Base-by-base conservation (phyloP, 2,113 vertebrate genomes). In the Eubucco bourcierii region DNA sequence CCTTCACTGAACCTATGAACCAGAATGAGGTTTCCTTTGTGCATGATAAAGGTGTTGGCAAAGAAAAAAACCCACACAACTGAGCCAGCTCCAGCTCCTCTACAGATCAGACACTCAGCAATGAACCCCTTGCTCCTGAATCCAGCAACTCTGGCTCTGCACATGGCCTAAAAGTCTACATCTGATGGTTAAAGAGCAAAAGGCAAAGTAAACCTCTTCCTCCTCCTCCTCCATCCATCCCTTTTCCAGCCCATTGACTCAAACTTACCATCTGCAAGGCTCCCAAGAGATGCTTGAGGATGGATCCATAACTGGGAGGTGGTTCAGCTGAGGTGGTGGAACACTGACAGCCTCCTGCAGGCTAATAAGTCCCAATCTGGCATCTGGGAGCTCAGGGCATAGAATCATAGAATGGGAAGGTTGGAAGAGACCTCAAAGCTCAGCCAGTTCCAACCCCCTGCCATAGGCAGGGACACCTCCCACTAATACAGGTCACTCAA, bases 261-360 rank as follows among this genome's bases (percentile, higher is more conserved):
- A 29, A 52, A 44, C 33, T 59, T 58, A 24, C 80, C 84, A 75
- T 39, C 90, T 58, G n/a, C 3, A 55, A 66, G 72, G 10, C 12
- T 21, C 6, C 25, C 12, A 13, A 1, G 15, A 39, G 8, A 2
- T 4, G 33, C 16, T 41, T 12, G 31, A 59, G 41, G 18, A 34
- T 7, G 58, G 66, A 6, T 2, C 17, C 24, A 29, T 87, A 81
- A 94, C 88, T 20, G 58, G n/a, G n/a, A n/a, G n/a, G 90, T 74
- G 80, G 65, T 47, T 96, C 90, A 95, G 80, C 82, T 88, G 88
- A 79, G 58, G n/a, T 83, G 71, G 56, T 28, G 61, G 92, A 77
- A 85, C 85, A 83, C 75, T 92, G 93, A 90, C 90, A 94, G 90
- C 79, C 87, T 95, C 84, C 94, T 94, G 90, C 84, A 85, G 76